These are phyloP conservation scores for Melanaphis sacchari DNA, from an alignment of 1,140 invertebrate species.

Conservation along the genomic window DNA sequence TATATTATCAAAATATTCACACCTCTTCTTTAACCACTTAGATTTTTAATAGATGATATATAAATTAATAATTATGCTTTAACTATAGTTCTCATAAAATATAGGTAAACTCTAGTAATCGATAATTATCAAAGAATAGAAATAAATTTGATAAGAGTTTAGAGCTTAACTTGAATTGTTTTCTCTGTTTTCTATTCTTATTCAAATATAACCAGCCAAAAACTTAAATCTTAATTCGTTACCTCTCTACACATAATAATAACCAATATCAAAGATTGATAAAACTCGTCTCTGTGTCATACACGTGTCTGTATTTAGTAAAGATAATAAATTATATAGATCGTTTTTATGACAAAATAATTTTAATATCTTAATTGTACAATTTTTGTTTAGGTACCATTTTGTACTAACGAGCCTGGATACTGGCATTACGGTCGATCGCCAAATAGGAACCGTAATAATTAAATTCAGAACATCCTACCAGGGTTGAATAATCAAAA, in stretches of 20 bases:
- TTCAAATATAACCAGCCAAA: not conserved
- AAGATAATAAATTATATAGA: not conserved
- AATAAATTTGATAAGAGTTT: no score
- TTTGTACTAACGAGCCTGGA: not conserved
- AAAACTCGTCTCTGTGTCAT: not conserved
- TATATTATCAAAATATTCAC: no score
- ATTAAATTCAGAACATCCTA: not conserved
- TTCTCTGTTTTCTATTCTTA: no score
- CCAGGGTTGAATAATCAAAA: not conserved
- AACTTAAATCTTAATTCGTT: not conserved
- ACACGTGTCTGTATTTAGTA: not conserved
- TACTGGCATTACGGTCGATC: no score
- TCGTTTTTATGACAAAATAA: not conserved
- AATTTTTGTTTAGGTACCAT: slow-evolving; percentile 3
- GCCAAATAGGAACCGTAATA: not conserved
- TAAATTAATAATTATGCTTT: no score
- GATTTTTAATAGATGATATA: no score
- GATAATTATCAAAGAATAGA: no score
- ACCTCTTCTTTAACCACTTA: no score
- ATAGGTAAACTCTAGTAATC: no score
- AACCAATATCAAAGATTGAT: not conserved
- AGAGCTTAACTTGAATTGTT: no score
- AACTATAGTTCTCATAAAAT: no score
- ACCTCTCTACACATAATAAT: no score
- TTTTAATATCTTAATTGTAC: not conserved